Evolutionary conservation across 2,888 invertebrate species (phyloP), one percentile per base, ranked within the genome.

Genomic region (Heliconius sara): DNA sequence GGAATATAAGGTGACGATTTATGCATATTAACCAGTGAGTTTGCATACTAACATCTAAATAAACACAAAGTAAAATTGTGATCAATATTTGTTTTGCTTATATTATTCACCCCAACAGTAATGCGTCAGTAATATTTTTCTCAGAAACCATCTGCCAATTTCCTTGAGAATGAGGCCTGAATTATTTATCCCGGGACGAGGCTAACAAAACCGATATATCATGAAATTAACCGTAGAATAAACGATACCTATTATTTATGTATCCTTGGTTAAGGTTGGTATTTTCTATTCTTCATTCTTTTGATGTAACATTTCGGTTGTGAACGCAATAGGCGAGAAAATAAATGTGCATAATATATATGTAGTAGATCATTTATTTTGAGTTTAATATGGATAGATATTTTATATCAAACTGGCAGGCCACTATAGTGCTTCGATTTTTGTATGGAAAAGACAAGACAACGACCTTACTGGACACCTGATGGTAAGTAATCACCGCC

Each of bases 211-310:
- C 39, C 39, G 25, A 77, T 77, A 77, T 60, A 70, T 77, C 77
- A 77, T 27, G 60, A 77, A 70, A 77, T 77, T 77, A 77, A 43
- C 77, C 70, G 70, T 27, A 70, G n/a, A 43, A 70, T 63, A 70
- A 25, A 43, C 70, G 70, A 47, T 70, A 70, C 25, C 25, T 47
- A 70, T 70, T 43, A 25, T 30, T 70, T 70, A 47, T 70, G 70
- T 70, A 70, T 47, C 6, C 43, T 70, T 70, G 70, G 70, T 9
- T 47, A 70, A 70, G 43, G 16, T 27, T 27, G 27, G 27, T 7
- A 43, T n/a, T 68, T 43, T 43, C 68, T 43, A 68, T 68, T 68
- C 39, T 68, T 43, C 25, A 3, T 70, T 43, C 25, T 70, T 70
- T 70, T 70, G 70, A 47, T 70, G 9, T 70, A n/a, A 6, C 5